Evolutionary conservation across 2,888 invertebrate genomes (phyloP), one percentile per base, ranked within the genome.

Genomic region (Eustalomyia histrio): DNA sequence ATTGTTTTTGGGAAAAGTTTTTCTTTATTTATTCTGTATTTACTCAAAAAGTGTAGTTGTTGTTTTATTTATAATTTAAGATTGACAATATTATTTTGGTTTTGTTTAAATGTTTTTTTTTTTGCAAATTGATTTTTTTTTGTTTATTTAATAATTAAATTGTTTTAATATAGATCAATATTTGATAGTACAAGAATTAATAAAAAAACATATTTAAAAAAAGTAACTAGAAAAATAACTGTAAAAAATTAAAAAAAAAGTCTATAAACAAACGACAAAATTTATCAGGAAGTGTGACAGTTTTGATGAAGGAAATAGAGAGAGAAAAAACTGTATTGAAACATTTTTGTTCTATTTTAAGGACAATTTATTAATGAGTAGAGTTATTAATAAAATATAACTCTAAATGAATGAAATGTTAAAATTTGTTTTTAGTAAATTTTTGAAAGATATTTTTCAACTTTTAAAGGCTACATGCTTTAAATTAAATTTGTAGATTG

Each of bases 11-110:
- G 79, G 79, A 65, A 76, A 57, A 63, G 21, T 55, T 71, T 60
- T 67, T 75, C 39, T 79, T 71, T 76, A 73, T 75, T 83, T 64
- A 69, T 35, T 79, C 47, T 50, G 68, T 71, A 50, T 79, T 76
- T 78, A 76, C 65, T 83, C 74, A 75, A 61, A 79, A 67, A 69
- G 65, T 79, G 69, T 83, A 68, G 52, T 76, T 52, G 5, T 76
- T 60, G 29, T 39, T 75, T 80, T 47, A 52, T 67, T 67, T 74
- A 58, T 76, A 68, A 58, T 74, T 80, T 64, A 68, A 71, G 80
- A 72, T 83, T 72, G 78, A 76, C 68, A 74, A 78, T 78, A 69
- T 65, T 73, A 76, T 68, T 67, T 69, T 64, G 71, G 63, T 55
- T 69, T 81, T 76, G 39, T 74, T 79, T 63, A 43, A 71, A 67